A percentile compares a stretch with the other conserved stretches of the same genome.
Conservation (phyloP, 1,140 invertebrate genomes). For the Spodoptera litura region DNA sequence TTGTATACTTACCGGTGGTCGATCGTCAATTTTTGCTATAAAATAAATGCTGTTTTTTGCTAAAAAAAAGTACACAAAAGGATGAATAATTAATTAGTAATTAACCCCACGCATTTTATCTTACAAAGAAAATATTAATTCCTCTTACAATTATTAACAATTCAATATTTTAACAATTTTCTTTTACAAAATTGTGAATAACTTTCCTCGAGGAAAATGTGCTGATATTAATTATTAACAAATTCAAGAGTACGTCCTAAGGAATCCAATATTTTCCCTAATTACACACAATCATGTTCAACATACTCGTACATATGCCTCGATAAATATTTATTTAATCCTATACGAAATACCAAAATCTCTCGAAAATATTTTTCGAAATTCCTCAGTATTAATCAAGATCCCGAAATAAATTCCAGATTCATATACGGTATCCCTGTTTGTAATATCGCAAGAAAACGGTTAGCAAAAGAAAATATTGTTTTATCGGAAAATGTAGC, state of each 20-base stretch:
- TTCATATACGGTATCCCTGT: slow-evolving; percentile 1
- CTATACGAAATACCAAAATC: slow-evolving; percentile 3
- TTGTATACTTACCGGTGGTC: not conserved
- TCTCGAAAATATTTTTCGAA: slow-evolving; percentile 11
- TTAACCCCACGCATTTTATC: too few relatives aligned
- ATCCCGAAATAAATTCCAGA: slow-evolving; percentile 17
- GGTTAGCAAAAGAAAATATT: not conserved
- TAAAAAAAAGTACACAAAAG: too few relatives aligned
- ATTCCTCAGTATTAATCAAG: slow-evolving; percentile 11
- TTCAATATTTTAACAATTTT: too few relatives aligned
- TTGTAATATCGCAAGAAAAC: not conserved
- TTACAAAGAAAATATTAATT: too few relatives aligned
- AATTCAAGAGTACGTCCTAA: not conserved
- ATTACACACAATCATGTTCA: not conserved
- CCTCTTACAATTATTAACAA: too few relatives aligned
- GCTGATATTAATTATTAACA: not conserved
- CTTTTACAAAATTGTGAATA: too few relatives aligned
- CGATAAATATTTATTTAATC: slow-evolving; percentile 1
- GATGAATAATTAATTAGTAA: too few relatives aligned
- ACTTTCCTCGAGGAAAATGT: not conserved
- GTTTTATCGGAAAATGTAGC: slow-evolving; percentile 10
- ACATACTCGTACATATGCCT: not conserved
- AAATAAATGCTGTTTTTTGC: too few relatives aligned
- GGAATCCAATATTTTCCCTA: not conserved
- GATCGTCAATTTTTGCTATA: too few relatives aligned